These are phyloP conservation scores for Nomada hirtipes DNA, from an alignment of 2,888 invertebrate species.

Conservation along the genomic window DNA sequence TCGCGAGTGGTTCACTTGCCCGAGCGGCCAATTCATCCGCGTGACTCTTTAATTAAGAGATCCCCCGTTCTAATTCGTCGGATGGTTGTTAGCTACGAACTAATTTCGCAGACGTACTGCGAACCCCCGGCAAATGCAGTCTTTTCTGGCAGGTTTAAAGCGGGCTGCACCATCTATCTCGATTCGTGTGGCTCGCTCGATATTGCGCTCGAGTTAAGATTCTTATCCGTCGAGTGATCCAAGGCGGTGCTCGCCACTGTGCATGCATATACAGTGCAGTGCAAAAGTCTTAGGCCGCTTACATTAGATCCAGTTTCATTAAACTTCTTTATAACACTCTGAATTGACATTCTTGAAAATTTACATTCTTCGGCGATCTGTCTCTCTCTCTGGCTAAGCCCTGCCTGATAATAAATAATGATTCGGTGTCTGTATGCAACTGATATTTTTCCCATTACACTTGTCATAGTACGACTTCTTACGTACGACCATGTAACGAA, in stretches of 20 bases:
- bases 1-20: neutral
- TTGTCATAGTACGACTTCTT: too few relatives aligned
- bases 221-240: neutral
- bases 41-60: slow-evolving; percentile 53
- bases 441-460: too few relatives aligned
- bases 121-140: slow-evolving; percentile 24
- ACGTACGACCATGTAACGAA: too few relatives aligned
- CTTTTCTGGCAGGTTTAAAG: slow-evolving; percentile 16
- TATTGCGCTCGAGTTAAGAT: neutral
- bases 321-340: too few relatives aligned
- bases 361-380: too few relatives aligned
- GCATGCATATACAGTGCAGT: too few relatives aligned
- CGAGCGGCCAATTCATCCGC: slow-evolving; percentile 36
- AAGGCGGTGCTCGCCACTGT: neutral
- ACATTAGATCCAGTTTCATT: too few relatives aligned
- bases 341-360: too few relatives aligned
- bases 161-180: neutral
- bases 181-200: neutral
- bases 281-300: too few relatives aligned
- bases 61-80: slow-evolving; percentile 29
- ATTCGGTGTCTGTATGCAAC: too few relatives aligned
- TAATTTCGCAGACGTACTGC: slow-evolving; percentile 42
- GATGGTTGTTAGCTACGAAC: slow-evolving; percentile 35
- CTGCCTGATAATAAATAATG: too few relatives aligned
- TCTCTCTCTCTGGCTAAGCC: too few relatives aligned